Percentiles rank a stretch among this genome's conserved stretches.
phyloP scores from a whole-genome alignment of 64 coral and sea anemone species.

The Montipora capricornis region DNA sequence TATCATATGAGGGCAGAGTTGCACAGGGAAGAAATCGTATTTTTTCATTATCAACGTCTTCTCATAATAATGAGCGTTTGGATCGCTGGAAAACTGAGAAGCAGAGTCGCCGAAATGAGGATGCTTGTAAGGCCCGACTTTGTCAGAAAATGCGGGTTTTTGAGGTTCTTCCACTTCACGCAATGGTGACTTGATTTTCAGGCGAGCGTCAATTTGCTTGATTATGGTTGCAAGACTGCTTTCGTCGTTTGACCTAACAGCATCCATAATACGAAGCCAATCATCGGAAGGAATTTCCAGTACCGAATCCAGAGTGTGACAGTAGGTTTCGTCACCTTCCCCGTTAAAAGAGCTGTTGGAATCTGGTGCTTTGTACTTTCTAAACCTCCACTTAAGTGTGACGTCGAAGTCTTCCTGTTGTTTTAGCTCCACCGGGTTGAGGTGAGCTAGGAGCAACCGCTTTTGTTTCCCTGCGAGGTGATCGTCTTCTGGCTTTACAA shows the following conservation, averaged over 20 bases:
- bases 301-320: neutral
- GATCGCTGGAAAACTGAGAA: neutral
- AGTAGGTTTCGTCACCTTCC: too few relatives aligned
- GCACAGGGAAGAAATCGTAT: conserved; percentile 71
- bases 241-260: neutral
- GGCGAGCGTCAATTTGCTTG: neutral
- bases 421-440: conserved; percentile 42
- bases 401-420: neutral
- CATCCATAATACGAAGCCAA: conserved; percentile 31
- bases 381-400: conserved; percentile 23
- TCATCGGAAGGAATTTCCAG: conserved; percentile 1
- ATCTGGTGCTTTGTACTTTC: conserved; percentile 42
- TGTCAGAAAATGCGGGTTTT: neutral
- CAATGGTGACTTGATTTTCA: neutral
- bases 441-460: conserved; percentile 25
- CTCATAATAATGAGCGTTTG: conserved; percentile 60
- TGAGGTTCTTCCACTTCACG: neutral
- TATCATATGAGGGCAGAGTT: conserved; percentile 69
- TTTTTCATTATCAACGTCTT: conserved; percentile 45
- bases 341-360: neutral
- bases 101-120: conserved; percentile 29
- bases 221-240: neutral
- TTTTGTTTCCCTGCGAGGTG: conserved; percentile 57
- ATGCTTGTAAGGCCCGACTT: conserved; percentile 57
- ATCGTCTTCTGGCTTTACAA: conserved; percentile 52